Conservation (phyloP, 2,113 vertebrate species). For the Protobothrops mucrosquamatus region DNA sequence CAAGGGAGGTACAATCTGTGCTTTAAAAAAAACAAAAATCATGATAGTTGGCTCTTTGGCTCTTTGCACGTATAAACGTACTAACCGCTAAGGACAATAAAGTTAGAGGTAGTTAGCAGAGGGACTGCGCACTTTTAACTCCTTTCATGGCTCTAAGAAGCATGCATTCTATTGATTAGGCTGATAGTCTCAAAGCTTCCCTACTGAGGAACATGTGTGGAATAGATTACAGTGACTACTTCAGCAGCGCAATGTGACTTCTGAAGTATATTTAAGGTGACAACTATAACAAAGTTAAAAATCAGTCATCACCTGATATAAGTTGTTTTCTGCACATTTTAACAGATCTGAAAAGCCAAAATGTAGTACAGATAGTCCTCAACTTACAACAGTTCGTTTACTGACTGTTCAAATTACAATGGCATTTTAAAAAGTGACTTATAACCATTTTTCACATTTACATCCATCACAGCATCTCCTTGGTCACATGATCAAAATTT, state of each 20-base stretch:
- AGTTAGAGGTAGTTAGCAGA: background rate
- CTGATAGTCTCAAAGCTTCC: background rate
- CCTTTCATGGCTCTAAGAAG: background rate
- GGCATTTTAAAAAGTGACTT: background rate
- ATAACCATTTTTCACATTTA: background rate
- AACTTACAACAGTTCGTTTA: background rate
- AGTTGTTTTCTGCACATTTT: background rate
- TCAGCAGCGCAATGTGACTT: background rate
- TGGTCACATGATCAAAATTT: background rate
- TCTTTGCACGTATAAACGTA: background rate
- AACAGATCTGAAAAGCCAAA: background rate
- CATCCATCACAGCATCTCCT: accelerated
- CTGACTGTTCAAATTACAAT: background rate
- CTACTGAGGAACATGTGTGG: background rate
- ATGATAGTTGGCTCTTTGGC: background rate
- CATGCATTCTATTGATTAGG: background rate
- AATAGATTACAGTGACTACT: background rate
- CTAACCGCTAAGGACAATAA: background rate
- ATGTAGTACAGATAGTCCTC: background rate
- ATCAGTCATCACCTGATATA: background rate
- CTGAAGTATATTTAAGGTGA: background rate
- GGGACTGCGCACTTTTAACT: background rate
- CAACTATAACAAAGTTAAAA: background rate
- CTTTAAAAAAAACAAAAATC: background rate
- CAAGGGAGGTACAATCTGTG: background rate